phyloP scores from a whole-genome alignment of 2,797 vertebrate species.

The Loris lydekkerianus region DNA sequence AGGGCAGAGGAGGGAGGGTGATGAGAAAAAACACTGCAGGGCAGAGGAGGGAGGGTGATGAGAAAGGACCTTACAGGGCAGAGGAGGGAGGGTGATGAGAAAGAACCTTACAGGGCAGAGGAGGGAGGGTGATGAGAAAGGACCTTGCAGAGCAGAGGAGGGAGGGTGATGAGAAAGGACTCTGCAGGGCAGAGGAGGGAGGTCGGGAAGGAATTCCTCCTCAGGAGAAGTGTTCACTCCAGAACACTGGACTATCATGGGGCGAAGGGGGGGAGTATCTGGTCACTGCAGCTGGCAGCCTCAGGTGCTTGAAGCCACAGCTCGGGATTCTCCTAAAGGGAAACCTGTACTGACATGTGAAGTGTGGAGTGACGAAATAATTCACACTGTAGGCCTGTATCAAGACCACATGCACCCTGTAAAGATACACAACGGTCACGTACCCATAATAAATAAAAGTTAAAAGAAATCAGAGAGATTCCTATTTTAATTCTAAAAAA shows the following conservation, averaged over 20 bases:
- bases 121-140: too few species aligned
- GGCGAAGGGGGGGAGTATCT: neutral
- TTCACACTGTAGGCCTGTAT: too few species aligned
- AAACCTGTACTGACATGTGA: neutral
- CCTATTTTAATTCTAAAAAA: slow-evolving; percentile 45
- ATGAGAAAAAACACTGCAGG: too few species aligned
- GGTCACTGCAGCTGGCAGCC: neutral
- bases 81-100: too few species aligned
- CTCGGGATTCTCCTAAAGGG: neutral
- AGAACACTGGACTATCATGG: neutral
- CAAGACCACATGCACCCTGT: too few species aligned
- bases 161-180: too few species aligned
- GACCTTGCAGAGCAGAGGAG: neutral
- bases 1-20: neutral
- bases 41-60: too few species aligned
- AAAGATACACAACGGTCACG: too few species aligned
- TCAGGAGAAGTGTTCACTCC: neutral
- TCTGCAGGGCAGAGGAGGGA: neutral
- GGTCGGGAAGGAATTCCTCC: neutral
- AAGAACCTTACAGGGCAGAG: too few species aligned
- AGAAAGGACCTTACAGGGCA: too few species aligned
- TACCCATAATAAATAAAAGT: too few species aligned
- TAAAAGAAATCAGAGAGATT: neutral
- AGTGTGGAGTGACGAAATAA: neutral
- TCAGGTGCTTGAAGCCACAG: neutral